These are phyloP conservation scores for Ophraella communa DNA, from an alignment of 2,888 invertebrate genomes.

Conservation along the genomic window DNA sequence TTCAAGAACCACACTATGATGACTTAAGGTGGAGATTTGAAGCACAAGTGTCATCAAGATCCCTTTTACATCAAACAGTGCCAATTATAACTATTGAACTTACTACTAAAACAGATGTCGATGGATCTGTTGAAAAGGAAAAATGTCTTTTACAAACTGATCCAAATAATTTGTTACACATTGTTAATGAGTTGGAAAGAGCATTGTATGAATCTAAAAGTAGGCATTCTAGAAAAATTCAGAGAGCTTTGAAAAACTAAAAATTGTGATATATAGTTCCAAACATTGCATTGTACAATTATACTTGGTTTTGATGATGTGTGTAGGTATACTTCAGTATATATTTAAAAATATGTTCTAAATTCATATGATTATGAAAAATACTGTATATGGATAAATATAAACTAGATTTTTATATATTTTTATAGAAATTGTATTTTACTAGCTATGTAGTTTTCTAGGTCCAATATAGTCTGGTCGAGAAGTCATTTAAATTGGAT, in stretches of 20 bases:
- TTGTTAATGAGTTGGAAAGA: slow-evolving; percentile 68
- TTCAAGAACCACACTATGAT: slow-evolving; percentile 62
- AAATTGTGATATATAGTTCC: too few species aligned
- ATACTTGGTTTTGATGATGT: too few species aligned
- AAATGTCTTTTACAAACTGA: slow-evolving; percentile 65
- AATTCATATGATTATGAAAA: too few species aligned
- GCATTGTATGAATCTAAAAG: slow-evolving; percentile 69
- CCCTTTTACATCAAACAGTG: slow-evolving; percentile 65
- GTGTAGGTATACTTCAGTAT: too few species aligned
- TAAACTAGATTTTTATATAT: too few species aligned
- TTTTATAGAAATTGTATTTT: too few species aligned
- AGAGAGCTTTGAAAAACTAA: slow-evolving; percentile 51
- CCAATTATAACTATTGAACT: slow-evolving; percentile 68
- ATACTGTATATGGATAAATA: too few species aligned
- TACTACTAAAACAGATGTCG: slow-evolving; percentile 49
- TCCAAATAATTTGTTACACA: slow-evolving; percentile 67
- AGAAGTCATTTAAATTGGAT: too few species aligned
- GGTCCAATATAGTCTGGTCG: too few species aligned
- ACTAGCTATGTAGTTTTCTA: too few species aligned
- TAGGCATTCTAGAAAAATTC: slow-evolving; percentile 57
- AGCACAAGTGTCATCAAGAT: slow-evolving; percentile 67
- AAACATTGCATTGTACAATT: too few species aligned
- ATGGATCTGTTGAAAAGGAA: slow-evolving; percentile 52
- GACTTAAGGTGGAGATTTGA: slow-evolving; percentile 74
- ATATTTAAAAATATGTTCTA: too few species aligned